phyloP scores from a whole-genome alignment of 2,888 invertebrate genomes.

The Brenthis hecate region DNA sequence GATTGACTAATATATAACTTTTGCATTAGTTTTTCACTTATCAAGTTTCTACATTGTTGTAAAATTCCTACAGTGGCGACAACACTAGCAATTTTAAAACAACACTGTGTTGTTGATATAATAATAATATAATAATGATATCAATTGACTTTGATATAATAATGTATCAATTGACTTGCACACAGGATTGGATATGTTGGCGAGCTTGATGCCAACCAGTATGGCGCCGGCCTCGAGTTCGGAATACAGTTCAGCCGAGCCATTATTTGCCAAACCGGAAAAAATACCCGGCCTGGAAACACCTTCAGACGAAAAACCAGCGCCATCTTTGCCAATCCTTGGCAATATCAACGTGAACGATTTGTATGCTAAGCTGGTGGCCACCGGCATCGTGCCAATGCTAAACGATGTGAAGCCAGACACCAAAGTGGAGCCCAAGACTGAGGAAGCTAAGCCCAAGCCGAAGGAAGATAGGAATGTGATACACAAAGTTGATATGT shows the following conservation, averaged over 20 bases:
- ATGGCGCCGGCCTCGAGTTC: constrained; percentile 81
- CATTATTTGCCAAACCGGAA: constrained; percentile 56
- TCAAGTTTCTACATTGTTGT: too few species aligned
- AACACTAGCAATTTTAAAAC: too few species aligned
- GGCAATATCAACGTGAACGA: constrained; percentile 88
- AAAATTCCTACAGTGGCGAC: too few species aligned
- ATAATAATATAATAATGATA: background rate
- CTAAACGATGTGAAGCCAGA: constrained; percentile 51
- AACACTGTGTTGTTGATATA: too few species aligned
- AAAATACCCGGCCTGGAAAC: constrained; percentile 71
- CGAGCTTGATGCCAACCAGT: constrained; percentile 85
- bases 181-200: constrained; percentile 84
- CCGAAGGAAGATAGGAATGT: constrained; percentile 61
- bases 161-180: background rate
- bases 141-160: background rate
- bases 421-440: constrained; percentile 43
- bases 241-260: constrained; percentile 81
- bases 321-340: constrained; percentile 55
- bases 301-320: constrained; percentile 58
- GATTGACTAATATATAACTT: too few species aligned
- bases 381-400: constrained; percentile 82
- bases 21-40: too few species aligned
- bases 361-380: constrained; percentile 92
- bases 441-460: constrained; percentile 54
- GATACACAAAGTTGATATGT: constrained; percentile 85